Base-by-base conservation (phyloP, 1,140 invertebrate species). In the Megalopta genalis region DNA sequence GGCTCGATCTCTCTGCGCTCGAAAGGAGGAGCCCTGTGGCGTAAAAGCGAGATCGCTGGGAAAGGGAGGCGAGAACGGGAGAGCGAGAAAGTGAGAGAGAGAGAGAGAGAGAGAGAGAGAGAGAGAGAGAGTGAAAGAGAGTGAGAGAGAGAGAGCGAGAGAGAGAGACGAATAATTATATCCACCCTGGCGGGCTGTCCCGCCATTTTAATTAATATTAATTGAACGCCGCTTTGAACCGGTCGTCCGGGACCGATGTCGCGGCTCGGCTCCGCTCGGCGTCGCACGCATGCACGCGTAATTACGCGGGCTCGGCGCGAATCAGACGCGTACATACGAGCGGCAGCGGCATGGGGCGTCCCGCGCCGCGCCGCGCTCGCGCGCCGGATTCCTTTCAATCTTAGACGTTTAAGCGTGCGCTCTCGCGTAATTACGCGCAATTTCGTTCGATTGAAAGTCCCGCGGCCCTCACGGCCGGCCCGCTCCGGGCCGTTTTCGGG, bases 161-260 rank as follows among this genome's bases (percentile, higher is more conserved):
- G 42, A 46, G 42, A 62, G n/a, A 59, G 52, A 62, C 59, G 72
- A 80, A 52, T 88, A 83, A 86, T 85, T 87, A 86, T 83, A 84
- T 81, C 75, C 74, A 65, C 64, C 70, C 69, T 39, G 63, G 63
- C 74, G 39, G 57, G 32, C 60, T 21, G 54, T 63, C 75, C 75
- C 59, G 70, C 74, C 62, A 82, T 89, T 90, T 89, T 88, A 88
- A 89, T 90, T 89, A 90, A 90, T 89, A 90, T 90, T 90, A 89
- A 90, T 90, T 89, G 88, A 89, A 87, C 82, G 71, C 46, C 72
- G 75, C 68, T 85, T 85, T 69, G 71, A 69, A 64, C 70, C 65
- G 72, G n/a, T 57, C 46, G 66, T 54, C 65, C 65, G 70, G 49
- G 62, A 52, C 39, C 77, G 80, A 86, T 85, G 88, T 88, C 86